Base-by-base conservation (phyloP, 2,797 vertebrate species). In the Poeciliopsis turneri region DNA sequence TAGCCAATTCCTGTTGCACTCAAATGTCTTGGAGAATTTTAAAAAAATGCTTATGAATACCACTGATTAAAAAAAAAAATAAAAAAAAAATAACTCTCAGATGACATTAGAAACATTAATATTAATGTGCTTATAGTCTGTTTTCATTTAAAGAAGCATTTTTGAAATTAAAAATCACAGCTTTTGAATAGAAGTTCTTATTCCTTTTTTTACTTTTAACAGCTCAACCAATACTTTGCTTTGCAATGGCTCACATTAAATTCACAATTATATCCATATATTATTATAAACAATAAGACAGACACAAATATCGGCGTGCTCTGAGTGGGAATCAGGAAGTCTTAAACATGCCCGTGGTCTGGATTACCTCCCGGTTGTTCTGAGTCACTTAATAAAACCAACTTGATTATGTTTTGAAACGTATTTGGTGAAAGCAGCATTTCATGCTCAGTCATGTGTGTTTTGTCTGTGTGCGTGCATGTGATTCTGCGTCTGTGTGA, bases 381-480 rank as follows among this genome's bases (percentile, higher is more conserved):
- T 55, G 41, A 79, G 78, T 86, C 46, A 68, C 39, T 78, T 75
- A 45, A 25, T 72, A 53, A 61, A 59, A 74, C 41, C 55, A 74
- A 33, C n/a, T 43, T 4, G 12, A 74, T 41, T 77, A 83, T 79
- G 55, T 84, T 76, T 80, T 79, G 76, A 61, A 57, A 83, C 3
- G 75, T 43, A 23, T 82, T 75, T 77, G 55, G 78, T 25, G 61
- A 84, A 72, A 75, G 76, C 45, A 76, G 77, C 78, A 75, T 80
- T 87, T 87, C 36, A 81, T 80, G 77, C 64, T 76, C 75, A 41
- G 77, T 47, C 51, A 12, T 78, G 41, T 69, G 55, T 76, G 51
- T 76, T 61, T 41, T 82, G 25, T 76, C 53, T 74, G 69, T 43
- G 73, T 25, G 18, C 53, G 33, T 13, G 15, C 64, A 61, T 83